Evolutionary conservation across 2,888 invertebrate species (phyloP), one percentile per base, ranked within the genome.

Genomic region (Euproctis similis): DNA sequence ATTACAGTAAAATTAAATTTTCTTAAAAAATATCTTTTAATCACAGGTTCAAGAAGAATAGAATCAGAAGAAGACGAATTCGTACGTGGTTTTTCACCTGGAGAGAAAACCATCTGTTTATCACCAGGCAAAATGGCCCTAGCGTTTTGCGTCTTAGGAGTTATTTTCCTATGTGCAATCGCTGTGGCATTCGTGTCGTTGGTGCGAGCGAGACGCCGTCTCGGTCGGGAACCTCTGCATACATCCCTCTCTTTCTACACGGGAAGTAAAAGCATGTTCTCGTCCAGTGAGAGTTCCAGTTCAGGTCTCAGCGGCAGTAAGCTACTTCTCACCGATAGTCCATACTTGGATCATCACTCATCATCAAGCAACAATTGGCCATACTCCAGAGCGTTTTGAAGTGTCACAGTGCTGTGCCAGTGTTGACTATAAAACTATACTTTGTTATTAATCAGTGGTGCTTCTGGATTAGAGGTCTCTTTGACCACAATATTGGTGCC

Each of bases 61-160:
- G 77, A 81, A 46, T 65, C 72, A 8, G 75, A 72, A 46, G 78
- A 78, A 48, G 74, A 77, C 14, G 72, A 77, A 36, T 70, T 71
- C 35, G 63, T 71, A 2, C 57, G 78, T 24, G 68, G 78, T 3
- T 82, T 84, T 39, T 84, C 84, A 6, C 87, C 88, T 2, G 87
- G 87, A 31, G 89, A 89, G 54, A 85, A 87, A 45, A 88, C 88
- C 2, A 87, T 92, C 25, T 93, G 93, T 57, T 81, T 93, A 39
- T 92, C 92, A 6, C 89, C 92, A 8, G 90, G 92, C 4, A 91
- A 90, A 76, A 87, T 93, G 87, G 92, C 92, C 7, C 77, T 92
- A 26, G 89, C 92, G 0, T 92, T 93, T 57, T 91, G 91, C 54
- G 76, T 91, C 0, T 68, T 92, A 48, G 91, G 92, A 3, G 68